Evolutionary conservation across 2,113 vertebrate species (phyloP).

Genomic region (Carassius gibelio): DNA sequence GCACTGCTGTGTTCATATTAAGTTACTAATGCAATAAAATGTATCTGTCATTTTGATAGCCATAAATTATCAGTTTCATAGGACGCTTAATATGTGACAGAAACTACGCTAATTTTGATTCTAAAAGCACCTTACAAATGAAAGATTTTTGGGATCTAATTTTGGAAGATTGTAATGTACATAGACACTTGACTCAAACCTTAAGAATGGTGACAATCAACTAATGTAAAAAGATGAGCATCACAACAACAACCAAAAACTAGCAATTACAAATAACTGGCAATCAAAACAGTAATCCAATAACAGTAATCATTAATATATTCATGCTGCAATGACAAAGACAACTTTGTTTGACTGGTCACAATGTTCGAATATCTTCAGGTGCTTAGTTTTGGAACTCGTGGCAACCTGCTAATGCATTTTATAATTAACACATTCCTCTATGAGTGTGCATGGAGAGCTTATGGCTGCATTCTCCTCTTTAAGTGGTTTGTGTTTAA

Average conservation of each 20-base stretch:
- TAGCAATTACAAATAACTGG: no score
- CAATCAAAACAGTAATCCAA: no score
- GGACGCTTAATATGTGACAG: no score
- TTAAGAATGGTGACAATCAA: no score
- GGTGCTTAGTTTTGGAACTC: slow-evolving; percentile 47
- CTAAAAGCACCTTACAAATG: not conserved
- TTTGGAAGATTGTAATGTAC: not conserved
- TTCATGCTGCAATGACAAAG: no score
- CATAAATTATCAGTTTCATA: no score
- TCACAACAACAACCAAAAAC: no score
- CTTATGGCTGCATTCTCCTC: slow-evolving; percentile 58
- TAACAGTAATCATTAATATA: no score
- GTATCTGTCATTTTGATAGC: no score
- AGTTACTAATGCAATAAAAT: no score
- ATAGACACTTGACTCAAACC: not conserved
- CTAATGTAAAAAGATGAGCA: no score
- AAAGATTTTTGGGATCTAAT: not conserved
- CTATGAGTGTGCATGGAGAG: slow-evolving; percentile 59
- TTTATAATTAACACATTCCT: slow-evolving; percentile 66
- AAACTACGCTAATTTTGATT: not conserved
- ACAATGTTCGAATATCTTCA: slow-evolving; percentile 52
- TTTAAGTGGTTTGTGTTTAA: slow-evolving; percentile 71
- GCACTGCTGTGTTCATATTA: no score
- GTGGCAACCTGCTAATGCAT: slow-evolving; percentile 60
- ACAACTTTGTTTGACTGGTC: not conserved